These are phyloP conservation scores for Leptogaster cylindrica DNA, from an alignment of 2,888 invertebrate species.

Conservation along the genomic window DNA sequence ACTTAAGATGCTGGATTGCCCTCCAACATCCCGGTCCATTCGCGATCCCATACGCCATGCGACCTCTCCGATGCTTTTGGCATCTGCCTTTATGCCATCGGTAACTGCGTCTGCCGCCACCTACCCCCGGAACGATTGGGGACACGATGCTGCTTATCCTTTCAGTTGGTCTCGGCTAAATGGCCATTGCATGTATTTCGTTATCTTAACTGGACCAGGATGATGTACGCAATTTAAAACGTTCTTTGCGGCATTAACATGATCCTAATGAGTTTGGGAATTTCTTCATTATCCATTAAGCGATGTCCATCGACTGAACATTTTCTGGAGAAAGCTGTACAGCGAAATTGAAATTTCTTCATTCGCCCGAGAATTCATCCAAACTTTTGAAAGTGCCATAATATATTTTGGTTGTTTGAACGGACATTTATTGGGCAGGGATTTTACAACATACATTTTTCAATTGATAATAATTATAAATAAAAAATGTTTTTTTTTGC, in stretches of 20 bases:
- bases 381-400: no score
- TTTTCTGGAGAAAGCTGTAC: constrained; percentile 4
- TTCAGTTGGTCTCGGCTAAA: constrained; percentile 10
- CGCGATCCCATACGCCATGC: neutral
- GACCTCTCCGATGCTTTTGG: neutral
- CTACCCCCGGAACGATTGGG: neutral
- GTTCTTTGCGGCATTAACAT: constrained; percentile 37
- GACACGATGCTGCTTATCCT: neutral
- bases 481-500: no score
- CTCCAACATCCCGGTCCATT: neutral
- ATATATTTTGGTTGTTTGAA: no score
- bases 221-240: constrained; percentile 28
- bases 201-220: constrained; percentile 37
- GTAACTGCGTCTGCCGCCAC: no score
- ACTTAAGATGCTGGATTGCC: constrained; percentile 32
- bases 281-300: constrained; percentile 42
- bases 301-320: constrained; percentile 22
- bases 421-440: no score
- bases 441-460: no score
- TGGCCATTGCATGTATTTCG: constrained; percentile 39
- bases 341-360: no score
- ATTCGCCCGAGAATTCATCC: no score
- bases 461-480: no score
- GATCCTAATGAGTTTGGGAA: constrained; percentile 37
- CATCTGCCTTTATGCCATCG: constrained; percentile 1